Evolutionary conservation across 2,113 vertebrate genomes (phyloP).

Genomic region (Limnothrissa miodon): DNA sequence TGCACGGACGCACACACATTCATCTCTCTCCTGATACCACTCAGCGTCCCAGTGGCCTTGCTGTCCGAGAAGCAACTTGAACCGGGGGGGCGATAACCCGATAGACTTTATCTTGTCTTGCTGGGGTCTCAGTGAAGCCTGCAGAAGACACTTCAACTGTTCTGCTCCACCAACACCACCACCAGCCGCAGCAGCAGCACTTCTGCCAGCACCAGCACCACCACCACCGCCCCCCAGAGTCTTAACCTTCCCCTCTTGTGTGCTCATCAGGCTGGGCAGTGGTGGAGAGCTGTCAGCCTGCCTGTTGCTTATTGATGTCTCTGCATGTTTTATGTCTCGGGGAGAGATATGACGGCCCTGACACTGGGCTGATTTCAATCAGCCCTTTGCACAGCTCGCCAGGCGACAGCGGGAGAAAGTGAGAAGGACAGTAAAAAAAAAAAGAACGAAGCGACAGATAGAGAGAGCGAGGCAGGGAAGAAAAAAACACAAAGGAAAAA

Average conservation of each 20-base stretch:
- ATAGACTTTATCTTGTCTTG: conserved; percentile 98
- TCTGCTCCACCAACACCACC: not conserved
- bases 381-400: conserved; percentile 76
- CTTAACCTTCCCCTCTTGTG: conserved; percentile 95
- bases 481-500: conserved; percentile 24
- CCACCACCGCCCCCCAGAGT: conserved; percentile 97
- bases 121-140: conserved; percentile 84
- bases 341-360: conserved; percentile 93
- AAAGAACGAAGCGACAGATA: conserved; percentile 29
- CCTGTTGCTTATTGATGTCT: conserved; percentile 99
- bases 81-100: conserved; percentile 90
- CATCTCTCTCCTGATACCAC: conserved; percentile 59
- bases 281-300: conserved; percentile 88
- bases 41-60: conserved; percentile 76
- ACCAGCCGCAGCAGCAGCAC: too few relatives aligned
- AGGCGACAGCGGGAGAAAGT: conserved; percentile 70
- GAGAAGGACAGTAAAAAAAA: conserved; percentile 49
- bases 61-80: conserved; percentile 81
- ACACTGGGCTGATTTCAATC: conserved; percentile 99
- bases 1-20: conserved; percentile 41
- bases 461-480: too few relatives aligned
- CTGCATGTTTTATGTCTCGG: conserved; percentile 97
- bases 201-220: conserved; percentile 88
- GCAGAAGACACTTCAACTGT: conserved; percentile 91
- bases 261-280: conserved; percentile 84